Conservation (phyloP, 1,140 invertebrate genomes). For the Drosophila azteca region DNA sequence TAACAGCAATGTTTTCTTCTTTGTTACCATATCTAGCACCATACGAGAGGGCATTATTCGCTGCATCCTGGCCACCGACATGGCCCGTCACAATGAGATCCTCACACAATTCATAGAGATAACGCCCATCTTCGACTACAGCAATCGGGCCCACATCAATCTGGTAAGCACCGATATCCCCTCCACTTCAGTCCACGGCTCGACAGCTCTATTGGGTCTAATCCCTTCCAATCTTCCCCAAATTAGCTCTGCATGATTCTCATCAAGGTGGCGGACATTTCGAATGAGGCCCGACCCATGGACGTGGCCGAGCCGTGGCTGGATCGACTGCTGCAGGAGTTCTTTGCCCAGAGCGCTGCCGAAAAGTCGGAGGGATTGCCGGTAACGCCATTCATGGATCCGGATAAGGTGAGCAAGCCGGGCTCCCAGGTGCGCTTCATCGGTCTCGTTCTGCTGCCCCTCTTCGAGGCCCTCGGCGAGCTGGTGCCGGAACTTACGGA, state of each 20-base stretch:
- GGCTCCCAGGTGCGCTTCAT: conserved; percentile 94
- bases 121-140: conserved; percentile 89
- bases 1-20: too few species aligned
- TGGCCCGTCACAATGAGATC: conserved; percentile 95
- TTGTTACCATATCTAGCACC: conserved; percentile 71
- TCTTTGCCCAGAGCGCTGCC: conserved; percentile 92
- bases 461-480: conserved; percentile 91
- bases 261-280: conserved; percentile 95
- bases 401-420: conserved; percentile 94
- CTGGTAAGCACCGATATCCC: conserved; percentile 86
- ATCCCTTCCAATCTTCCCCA: conserved; percentile 60
- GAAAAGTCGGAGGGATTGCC: conserved; percentile 93
- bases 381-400: conserved; percentile 95
- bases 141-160: conserved; percentile 91
- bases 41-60: conserved; percentile 92
- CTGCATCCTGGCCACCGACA: conserved; percentile 93
- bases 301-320: conserved; percentile 94
- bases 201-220: background rate
- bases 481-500: conserved; percentile 88
- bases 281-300: conserved; percentile 93
- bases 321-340: conserved; percentile 91
- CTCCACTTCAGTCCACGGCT: background rate
- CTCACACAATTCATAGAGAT: conserved; percentile 90
- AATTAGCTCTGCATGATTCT: conserved; percentile 93
- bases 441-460: conserved; percentile 91